phyloP scores from a whole-genome alignment of 2,888 invertebrate species.

The Dione juno region DNA sequence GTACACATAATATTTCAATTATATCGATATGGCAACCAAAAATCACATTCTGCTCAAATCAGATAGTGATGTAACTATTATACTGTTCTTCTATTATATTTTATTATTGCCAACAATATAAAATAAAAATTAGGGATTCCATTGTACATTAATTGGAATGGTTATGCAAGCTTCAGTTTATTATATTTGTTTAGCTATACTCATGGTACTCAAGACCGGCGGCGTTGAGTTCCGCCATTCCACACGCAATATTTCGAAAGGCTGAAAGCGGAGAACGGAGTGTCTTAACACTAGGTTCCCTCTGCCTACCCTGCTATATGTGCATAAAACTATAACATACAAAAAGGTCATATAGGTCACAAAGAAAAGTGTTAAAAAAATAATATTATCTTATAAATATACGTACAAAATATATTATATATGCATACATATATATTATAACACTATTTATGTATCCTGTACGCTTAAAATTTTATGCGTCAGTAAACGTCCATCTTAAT shows the following conservation, averaged over 20 bases:
- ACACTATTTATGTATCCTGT: slow-evolving; percentile 5
- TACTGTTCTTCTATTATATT: not conserved
- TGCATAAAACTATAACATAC: not conserved
- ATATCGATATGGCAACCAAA: not conserved
- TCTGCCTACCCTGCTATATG: not conserved
- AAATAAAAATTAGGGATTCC: not conserved
- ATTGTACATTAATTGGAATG: not conserved
- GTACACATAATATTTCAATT: not conserved
- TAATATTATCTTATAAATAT: too few relatives aligned
- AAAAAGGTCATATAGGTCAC: not conserved
- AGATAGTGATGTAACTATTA: not conserved
- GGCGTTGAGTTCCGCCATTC: not conserved
- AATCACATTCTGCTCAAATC: not conserved
- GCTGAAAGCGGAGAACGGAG: not conserved
- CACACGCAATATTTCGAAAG: not conserved
- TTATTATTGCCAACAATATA: not conserved
- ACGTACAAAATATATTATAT: too few relatives aligned
- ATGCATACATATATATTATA: not conserved
- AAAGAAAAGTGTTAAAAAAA: too few relatives aligned
- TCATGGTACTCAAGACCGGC: too few relatives aligned
- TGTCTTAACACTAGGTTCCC: not conserved
- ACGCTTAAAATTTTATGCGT: slow-evolving; percentile 9
- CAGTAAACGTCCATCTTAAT: slow-evolving; percentile 14
- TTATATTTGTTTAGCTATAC: too few relatives aligned
- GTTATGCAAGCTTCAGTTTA: too few relatives aligned